Percentiles rank a stretch among this genome's conserved stretches.
Evolutionary conservation across 2,113 vertebrate genomes (phyloP).

Genomic region (Symphodus melops): DNA sequence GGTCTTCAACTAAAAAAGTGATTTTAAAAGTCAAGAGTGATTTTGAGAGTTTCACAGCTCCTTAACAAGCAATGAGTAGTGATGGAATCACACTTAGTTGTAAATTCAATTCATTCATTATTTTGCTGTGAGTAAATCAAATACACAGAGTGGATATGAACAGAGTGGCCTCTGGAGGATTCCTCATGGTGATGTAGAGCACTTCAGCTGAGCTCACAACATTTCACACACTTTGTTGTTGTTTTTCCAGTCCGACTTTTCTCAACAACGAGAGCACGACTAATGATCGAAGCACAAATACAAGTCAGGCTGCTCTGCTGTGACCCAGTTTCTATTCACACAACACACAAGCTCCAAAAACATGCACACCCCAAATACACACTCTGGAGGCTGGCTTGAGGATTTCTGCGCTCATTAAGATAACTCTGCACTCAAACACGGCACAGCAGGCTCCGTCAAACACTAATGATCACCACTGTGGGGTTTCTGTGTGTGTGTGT

Average conservation of each 20-base stretch:
- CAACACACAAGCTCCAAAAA: slow-evolving; percentile 33
- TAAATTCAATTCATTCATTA: too few species aligned
- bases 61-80: too few species aligned
- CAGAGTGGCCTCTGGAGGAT: background rate
- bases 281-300: slow-evolving; percentile 23
- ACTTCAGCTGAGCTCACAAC: background rate
- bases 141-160: background rate
- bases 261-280: slow-evolving; percentile 11
- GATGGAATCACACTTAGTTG: too few species aligned
- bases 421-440: slow-evolving; percentile 2
- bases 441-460: slow-evolving; percentile 36
- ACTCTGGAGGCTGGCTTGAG: slow-evolving; percentile 7
- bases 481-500: slow-evolving; percentile 4
- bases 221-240: background rate
- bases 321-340: slow-evolving; percentile 55
- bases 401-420: slow-evolving; percentile 36
- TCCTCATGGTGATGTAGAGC: background rate
- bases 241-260: background rate
- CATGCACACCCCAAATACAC: background rate
- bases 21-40: too few species aligned
- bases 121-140: too few species aligned
- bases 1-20: too few species aligned
- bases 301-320: slow-evolving; percentile 34
- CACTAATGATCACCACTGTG: slow-evolving; percentile 1
- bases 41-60: too few species aligned